Base-by-base conservation (phyloP, 2,797 vertebrate species). In the Hephaestus fuliginosus region DNA sequence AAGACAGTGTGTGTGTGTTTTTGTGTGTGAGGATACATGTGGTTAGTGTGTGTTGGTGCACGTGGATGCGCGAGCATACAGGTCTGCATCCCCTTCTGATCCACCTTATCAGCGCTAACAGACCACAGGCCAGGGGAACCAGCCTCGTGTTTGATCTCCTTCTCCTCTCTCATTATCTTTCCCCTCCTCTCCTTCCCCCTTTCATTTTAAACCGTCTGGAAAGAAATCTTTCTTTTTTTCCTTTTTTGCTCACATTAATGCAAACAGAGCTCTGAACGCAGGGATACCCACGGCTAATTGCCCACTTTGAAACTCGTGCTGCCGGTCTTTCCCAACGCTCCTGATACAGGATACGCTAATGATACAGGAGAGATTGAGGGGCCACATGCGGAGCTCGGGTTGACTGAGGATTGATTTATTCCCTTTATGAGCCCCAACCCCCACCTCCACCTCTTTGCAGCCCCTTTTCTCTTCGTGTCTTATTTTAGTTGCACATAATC, bases 91-190 rank as follows among this genome's bases (percentile, higher is more conserved):
- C 25, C 56, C 56, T 51, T 44, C 83, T 86, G 81, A 93, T 92
- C 85, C 80, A 90, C 82, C 88, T 92, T 94, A 95, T 95, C 92
- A 89, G 87, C n/a, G 22, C 39, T 28, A 89, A 60, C 92, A 93
- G 89, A 92, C 88, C 88, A 82, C 76, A 77, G 87, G 68, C 78
- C 79, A 63, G 68, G 81, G 81, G 72, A 89, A 75, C 79, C 73
- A 76, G 68, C 76, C 65, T 65, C 2, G 15, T 73, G 81, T 90
- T 89, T 90, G 76, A 86, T 86, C 88, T 86, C 64, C 58, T 70
- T 14, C 74, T 76, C 78, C 73, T 55, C 44, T 55, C 71, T 51
- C 36, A 71, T 77, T 61, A 78, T 71, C 73, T 25, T 6, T 52
- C 61, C 65, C 53, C 39, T 65, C 51, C n/a, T 67, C 44, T 66